A percentile compares a stretch with the other conserved stretches of the same genome.
These are phyloP conservation scores for Miichthys miiuy DNA, from an alignment of 2,797 vertebrate species.

Conservation along the genomic window DNA sequence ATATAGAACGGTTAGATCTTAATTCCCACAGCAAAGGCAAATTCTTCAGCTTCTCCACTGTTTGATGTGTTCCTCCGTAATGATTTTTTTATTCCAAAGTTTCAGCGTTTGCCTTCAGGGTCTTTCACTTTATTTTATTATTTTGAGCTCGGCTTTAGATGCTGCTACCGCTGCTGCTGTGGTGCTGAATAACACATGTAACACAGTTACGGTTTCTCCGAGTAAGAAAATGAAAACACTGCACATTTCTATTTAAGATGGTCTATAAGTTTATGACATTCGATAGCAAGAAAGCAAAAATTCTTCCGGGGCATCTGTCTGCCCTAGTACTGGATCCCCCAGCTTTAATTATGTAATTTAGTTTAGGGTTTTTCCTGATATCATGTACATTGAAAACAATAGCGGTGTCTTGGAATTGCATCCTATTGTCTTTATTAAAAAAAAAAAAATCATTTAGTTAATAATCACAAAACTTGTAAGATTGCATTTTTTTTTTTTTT, in stretches of 20 bases:
- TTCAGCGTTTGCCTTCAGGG: constrained; percentile 76
- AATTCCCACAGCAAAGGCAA: constrained; percentile 78
- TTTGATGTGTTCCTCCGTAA: constrained; percentile 81
- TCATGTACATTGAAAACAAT: constrained; percentile 17
- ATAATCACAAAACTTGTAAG: not conserved
- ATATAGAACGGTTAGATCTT: constrained; percentile 63
- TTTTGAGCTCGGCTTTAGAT: constrained; percentile 74
- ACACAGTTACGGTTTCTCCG: constrained; percentile 58
- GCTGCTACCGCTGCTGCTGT: constrained; percentile 29
- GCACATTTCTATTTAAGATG: constrained; percentile 61
- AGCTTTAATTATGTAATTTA: constrained; percentile 10
- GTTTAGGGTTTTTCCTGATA: constrained; percentile 6
- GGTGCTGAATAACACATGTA: constrained; percentile 70
- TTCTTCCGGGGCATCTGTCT: constrained; percentile 42
- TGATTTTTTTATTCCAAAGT: constrained; percentile 79
- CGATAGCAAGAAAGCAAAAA: constrained; percentile 35
- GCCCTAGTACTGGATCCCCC: constrained; percentile 30
- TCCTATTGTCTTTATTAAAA: not conserved
- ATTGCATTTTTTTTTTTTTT: not conserved
- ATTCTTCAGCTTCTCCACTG: constrained; percentile 69
- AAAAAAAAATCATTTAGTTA: not conserved
- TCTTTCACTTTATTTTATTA: constrained; percentile 77
- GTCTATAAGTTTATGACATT: constrained; percentile 60
- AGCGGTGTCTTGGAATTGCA: not conserved
- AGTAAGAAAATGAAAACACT: constrained; percentile 64